These are phyloP conservation scores for Rhinoderma darwinii DNA, from an alignment of 2,113 vertebrate genomes.

Conservation along the genomic window DNA sequence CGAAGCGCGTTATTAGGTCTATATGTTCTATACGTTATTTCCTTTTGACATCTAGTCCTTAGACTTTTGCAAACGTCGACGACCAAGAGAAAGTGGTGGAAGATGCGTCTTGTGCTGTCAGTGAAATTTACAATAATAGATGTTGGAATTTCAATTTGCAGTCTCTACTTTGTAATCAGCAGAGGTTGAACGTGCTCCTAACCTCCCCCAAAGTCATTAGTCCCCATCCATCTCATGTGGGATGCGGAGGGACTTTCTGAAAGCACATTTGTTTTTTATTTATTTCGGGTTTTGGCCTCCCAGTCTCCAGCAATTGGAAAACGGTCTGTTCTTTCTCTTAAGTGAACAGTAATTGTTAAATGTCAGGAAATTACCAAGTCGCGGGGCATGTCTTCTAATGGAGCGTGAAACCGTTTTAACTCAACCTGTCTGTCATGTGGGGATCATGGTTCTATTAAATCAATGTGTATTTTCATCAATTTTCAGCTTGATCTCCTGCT, in stretches of 20 bases:
- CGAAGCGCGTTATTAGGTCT: background rate
- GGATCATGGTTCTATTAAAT: background rate
- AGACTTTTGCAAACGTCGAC: background rate
- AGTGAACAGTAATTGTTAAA: conserved; percentile 14
- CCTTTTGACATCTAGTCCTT: background rate
- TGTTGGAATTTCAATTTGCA: conserved; percentile 29
- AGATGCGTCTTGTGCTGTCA: background rate
- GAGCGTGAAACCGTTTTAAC: conserved; percentile 2
- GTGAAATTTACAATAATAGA: background rate
- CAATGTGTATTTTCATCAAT: background rate
- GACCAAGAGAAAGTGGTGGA: background rate
- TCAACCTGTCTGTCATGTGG: background rate
- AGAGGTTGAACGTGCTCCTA: background rate
- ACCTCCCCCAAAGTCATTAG: conserved; percentile 45
- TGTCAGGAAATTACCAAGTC: conserved; percentile 37
- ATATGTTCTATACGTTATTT: background rate
- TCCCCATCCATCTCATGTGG: conserved; percentile 37
- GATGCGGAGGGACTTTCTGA: background rate
- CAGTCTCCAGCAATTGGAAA: background rate
- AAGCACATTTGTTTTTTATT: conserved; percentile 51
- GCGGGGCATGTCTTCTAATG: background rate
- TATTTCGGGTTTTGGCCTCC: conserved; percentile 21
- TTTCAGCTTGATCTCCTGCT: background rate
- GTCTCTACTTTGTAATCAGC: conserved; percentile 38
- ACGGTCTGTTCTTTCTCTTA: conserved; percentile 23